phyloP scores from a whole-genome alignment of 2,113 vertebrate species.

The Nothocercus nigrocapillus region DNA sequence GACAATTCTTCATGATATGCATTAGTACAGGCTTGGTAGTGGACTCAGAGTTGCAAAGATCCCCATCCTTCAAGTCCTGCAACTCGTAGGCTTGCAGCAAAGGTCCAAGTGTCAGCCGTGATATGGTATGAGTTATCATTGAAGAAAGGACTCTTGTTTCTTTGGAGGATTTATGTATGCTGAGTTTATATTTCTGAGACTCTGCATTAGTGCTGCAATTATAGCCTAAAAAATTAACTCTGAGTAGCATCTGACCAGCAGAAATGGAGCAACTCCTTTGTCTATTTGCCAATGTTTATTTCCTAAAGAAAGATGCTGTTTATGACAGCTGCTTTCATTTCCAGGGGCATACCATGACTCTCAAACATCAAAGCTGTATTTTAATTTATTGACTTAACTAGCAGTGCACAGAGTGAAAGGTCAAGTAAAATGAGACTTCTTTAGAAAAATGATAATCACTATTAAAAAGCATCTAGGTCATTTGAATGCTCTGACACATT shows the following conservation, averaged over 20 bases:
- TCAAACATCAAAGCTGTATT: slow-evolving; percentile 34
- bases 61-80: background rate
- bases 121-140: background rate
- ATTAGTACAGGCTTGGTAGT: background rate
- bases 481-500: background rate
- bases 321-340: slow-evolving; percentile 48
- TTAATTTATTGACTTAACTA: slow-evolving; percentile 28
- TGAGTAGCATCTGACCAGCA: background rate
- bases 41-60: background rate
- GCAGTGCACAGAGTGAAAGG: background rate
- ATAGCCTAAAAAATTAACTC: slow-evolving; percentile 19
- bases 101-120: background rate
- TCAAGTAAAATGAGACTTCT: slow-evolving; percentile 36
- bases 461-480: background rate
- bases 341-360: background rate
- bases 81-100: background rate
- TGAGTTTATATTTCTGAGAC: background rate
- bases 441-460: slow-evolving; percentile 9
- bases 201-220: background rate
- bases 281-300: slow-evolving; percentile 14
- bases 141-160: background rate
- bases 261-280: background rate
- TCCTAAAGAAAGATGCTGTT: background rate
- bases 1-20: background rate
- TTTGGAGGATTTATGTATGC: background rate